Evolutionary conservation across 2,888 invertebrate genomes (phyloP), one percentile per base, ranked within the genome.

Genomic region (Synergus japonicus): DNA sequence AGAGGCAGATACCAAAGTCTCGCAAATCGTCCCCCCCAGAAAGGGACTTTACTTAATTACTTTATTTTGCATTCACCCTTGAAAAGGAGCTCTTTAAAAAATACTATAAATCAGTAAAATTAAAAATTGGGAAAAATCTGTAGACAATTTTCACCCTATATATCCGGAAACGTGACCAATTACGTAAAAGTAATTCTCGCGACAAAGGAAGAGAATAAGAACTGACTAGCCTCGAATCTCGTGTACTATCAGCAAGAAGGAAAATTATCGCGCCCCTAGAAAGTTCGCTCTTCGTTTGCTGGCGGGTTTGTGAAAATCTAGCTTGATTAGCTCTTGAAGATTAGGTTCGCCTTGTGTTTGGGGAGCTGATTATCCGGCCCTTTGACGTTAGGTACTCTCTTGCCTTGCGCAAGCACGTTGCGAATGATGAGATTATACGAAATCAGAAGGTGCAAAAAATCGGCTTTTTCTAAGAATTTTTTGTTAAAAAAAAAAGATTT

Each of bases 301-400:
- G n/a, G 63, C 63, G 60, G 10, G 29, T 67, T 69, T 78, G 69
- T 65, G 79, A 76, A 79, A 73, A 73, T 73, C 73, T n/a, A 22
- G 54, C 54, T 80, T 81, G 86, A 88, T 84, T 85, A 85, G 83
- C 82, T 85, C 81, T 81, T 82, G 83, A 85, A 87, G 87, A 87
- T 88, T 85, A 87, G 83, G 82, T 78, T 81, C 83, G 81, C 77
- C 80, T 83, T 80, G 76, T 86, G 85, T 85, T 86, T 85, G 85
- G 84, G 83, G 81, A 86, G 86, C 84, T 87, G 85, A 87, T 88
- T 88, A 88, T 83, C 84, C 80, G 83, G 81, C 67, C 82, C 83
- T 86, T 87, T 85, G 85, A 85, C 82, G 60, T 13, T 64, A 49
- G 46, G 46, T 49, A 44, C 13, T 29, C 37, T 37, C 46, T 49